Conservation (phyloP, 53 echinoderm and acorn worm genomes). For the Paelopatides confundens region DNA sequence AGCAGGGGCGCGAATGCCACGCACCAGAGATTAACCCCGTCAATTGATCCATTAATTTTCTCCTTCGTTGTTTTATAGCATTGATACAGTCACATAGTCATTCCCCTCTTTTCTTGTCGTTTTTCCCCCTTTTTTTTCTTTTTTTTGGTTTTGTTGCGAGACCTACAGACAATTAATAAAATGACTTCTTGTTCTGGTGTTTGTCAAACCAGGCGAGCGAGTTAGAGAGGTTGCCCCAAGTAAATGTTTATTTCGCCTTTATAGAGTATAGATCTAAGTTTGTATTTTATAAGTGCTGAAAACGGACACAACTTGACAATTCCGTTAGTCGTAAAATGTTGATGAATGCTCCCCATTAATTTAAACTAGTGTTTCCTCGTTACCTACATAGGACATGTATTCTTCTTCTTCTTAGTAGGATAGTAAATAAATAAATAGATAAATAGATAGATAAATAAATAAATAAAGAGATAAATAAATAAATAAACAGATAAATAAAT, state of each 20-base stretch:
- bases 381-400: too few species aligned
- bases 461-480: too few species aligned
- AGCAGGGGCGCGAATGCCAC: not conserved
- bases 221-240: not conserved
- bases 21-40: slow-evolving; percentile 11
- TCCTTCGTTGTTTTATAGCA: not conserved
- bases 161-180: slow-evolving; percentile 1
- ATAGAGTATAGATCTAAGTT: not conserved
- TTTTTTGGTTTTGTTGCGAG: not conserved
- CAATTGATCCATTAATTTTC: not conserved
- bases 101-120: too few species aligned
- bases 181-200: slow-evolving; percentile 32
- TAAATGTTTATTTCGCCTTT: slow-evolving; percentile 10
- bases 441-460: too few species aligned
- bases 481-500: too few species aligned
- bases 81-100: not conserved
- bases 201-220: slow-evolving; percentile 1
- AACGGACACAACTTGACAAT: not conserved
- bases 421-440: too few species aligned
- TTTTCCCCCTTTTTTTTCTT: not conserved
- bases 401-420: too few species aligned
- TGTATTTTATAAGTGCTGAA: not conserved
- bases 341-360: not conserved
- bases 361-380: too few species aligned
- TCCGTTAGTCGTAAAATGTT: not conserved